Conservation (phyloP, 1,140 invertebrate species). For the Drosophila nasuta region DNA sequence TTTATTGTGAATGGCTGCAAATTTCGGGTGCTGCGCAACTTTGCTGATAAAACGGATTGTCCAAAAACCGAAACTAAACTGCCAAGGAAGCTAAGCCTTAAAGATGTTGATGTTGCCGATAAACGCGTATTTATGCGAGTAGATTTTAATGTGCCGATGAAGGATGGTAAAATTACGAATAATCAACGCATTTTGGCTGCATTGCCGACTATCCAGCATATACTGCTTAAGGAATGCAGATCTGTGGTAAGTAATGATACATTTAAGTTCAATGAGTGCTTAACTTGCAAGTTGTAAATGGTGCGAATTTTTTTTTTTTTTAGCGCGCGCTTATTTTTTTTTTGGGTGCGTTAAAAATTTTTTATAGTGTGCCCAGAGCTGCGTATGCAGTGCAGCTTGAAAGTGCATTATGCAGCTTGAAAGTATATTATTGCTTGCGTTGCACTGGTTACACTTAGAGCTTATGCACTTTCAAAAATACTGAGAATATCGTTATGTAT, state of each 20-base stretch:
- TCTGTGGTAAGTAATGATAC: constrained; percentile 87
- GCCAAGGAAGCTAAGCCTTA: constrained; percentile 92
- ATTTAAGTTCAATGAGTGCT: no score
- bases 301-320: no score
- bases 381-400: no score
- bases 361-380: no score
- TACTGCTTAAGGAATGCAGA: constrained; percentile 96
- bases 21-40: not conserved
- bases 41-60: not conserved
- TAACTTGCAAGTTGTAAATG: no score
- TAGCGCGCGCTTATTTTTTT: no score
- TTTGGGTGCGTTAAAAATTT: no score
- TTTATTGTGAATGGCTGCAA: not conserved
- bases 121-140: constrained; percentile 95
- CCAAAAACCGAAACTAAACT: not conserved
- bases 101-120: constrained; percentile 89
- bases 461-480: no score
- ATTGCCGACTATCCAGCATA: constrained; percentile 96
- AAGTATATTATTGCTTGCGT: no score
- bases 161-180: constrained; percentile 98
- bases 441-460: no score
- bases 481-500: no score
- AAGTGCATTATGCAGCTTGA: no score
- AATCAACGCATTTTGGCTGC: constrained; percentile 98
- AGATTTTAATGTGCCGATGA: constrained; percentile 99